Evolutionary conservation across 2,797 vertebrate species (phyloP).

Genomic region (Coregonus sp.): DNA sequence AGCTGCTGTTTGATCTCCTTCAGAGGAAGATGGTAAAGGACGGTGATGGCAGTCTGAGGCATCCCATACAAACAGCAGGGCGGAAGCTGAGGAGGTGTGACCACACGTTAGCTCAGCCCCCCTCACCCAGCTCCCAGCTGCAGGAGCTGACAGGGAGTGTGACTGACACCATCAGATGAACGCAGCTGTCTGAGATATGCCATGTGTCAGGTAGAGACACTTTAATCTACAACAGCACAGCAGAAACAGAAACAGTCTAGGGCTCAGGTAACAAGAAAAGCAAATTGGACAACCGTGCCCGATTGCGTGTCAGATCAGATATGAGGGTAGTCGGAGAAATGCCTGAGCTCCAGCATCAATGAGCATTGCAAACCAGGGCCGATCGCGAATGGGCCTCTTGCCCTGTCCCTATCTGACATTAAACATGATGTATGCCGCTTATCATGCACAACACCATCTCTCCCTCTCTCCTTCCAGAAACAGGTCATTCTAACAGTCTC

Average conservation of each 20-base stretch:
- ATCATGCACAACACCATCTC: conserved; percentile 14
- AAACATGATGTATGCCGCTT: conserved; percentile 18
- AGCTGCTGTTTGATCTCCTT: not conserved
- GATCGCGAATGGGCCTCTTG: not conserved
- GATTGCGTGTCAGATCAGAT: conserved; percentile 26
- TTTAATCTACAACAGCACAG: conserved; percentile 27
- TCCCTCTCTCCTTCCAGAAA: conserved; percentile 18
- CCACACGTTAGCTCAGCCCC: conserved; percentile 46
- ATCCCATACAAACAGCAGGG: not conserved
- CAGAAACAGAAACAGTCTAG: not conserved
- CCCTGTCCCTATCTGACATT: conserved; percentile 25
- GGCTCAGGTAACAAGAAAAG: not conserved
- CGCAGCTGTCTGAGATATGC: conserved; percentile 17
- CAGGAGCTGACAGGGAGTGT: conserved; percentile 18
- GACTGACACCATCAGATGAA: conserved; percentile 34
- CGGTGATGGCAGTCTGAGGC: not conserved
- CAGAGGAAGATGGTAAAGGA: not conserved
- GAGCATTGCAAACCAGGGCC: conserved; percentile 9
- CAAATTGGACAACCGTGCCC: not conserved
- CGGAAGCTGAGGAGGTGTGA: conserved; percentile 41
- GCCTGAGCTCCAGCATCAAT: conserved; percentile 28
- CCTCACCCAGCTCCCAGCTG: conserved; percentile 37
- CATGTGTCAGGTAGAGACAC: conserved; percentile 31
- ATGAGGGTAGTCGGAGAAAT: conserved; percentile 28
- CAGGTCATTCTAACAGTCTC: conserved; percentile 25